Conservation (phyloP, 2,113 vertebrate genomes). For the Rhadina sibilatrix region DNA sequence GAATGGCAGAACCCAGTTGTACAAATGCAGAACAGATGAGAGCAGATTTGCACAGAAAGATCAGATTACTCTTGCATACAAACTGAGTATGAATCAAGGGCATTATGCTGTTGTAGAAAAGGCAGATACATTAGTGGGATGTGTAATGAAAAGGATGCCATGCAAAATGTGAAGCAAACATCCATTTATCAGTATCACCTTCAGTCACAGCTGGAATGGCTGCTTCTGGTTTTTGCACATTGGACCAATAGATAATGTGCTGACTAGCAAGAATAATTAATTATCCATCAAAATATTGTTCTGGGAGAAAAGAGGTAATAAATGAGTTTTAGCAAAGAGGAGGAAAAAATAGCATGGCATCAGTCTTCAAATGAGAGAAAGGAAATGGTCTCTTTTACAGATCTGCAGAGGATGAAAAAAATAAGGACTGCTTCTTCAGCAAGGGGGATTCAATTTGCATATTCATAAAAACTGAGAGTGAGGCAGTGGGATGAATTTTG, state of each 20-base stretch:
- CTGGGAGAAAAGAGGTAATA: not conserved
- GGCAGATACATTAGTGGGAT: not conserved
- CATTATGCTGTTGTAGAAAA: not conserved
- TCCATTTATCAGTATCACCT: not conserved
- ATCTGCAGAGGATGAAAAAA: not conserved
- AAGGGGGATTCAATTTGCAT: not conserved
- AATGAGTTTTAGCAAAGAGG: not conserved
- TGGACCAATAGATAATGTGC: not conserved
- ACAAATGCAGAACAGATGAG: not conserved
- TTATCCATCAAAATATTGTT: not conserved
- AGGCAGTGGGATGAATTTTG: not conserved
- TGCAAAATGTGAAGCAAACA: not conserved
- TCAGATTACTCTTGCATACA: not conserved
- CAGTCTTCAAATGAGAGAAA: not conserved
- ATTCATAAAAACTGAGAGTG: not conserved
- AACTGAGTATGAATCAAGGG: not conserved
- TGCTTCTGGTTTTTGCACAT: not conserved
- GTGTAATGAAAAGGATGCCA: not conserved
- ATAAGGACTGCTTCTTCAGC: not conserved
- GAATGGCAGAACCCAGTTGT: not conserved
- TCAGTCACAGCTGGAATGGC: not conserved
- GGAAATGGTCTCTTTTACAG: not conserved
- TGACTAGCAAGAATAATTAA: conserved; percentile 11
- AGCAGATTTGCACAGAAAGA: not conserved
- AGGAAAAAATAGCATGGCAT: not conserved